Conservation (phyloP, 2,888 invertebrate species). For the Tenodera sinensis region DNA sequence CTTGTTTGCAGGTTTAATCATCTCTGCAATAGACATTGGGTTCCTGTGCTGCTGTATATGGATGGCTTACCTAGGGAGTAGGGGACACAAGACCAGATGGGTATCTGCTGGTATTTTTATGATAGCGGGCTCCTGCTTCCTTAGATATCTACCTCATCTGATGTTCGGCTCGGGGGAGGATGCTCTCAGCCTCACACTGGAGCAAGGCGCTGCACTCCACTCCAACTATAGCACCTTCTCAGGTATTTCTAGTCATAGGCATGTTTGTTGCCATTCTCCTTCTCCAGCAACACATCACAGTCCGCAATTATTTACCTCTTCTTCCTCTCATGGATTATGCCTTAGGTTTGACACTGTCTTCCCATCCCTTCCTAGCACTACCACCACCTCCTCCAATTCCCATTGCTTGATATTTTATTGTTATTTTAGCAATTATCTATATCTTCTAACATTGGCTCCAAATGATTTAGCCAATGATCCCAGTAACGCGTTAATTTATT, state of each 20-base stretch:
- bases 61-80: neutral
- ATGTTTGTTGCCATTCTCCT: no score
- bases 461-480: no score
- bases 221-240: neutral
- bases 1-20: neutral
- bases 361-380: no score
- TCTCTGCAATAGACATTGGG: neutral
- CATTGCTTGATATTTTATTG: no score
- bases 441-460: no score
- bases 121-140: conserved; percentile 28
- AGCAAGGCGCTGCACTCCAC: neutral
- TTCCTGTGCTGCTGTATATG: neutral
- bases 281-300: no score
- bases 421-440: no score
- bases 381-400: no score
- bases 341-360: no score
- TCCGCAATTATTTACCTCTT: no score
- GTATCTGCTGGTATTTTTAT: neutral
- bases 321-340: no score
- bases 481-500: no score
- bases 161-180: neutral
- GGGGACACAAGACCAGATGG: conserved; percentile 8
- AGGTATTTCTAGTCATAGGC: neutral
- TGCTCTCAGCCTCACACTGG: neutral
- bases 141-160: conserved; percentile 28